These are phyloP conservation scores for Papilio elwesi DNA, from an alignment of 2,888 invertebrate species.

Conservation along the genomic window DNA sequence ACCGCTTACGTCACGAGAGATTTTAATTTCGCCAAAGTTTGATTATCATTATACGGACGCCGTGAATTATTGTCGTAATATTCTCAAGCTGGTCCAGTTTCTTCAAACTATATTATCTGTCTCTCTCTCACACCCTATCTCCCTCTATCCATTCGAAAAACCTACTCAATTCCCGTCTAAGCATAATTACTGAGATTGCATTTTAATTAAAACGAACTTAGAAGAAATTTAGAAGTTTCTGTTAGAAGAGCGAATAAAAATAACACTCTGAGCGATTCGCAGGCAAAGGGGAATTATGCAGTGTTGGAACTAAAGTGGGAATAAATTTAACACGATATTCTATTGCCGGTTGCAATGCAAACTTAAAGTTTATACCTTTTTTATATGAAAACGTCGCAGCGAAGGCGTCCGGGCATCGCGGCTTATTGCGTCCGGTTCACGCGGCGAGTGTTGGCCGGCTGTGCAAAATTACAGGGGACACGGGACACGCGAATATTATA, in stretches of 20 bases:
- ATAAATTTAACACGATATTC: slow-evolving; percentile 42
- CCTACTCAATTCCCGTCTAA: too few species aligned
- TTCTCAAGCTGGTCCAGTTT: not conserved
- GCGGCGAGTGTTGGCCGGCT: slow-evolving; percentile 42
- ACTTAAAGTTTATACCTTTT: slow-evolving; percentile 48
- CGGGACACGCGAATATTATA: slow-evolving; percentile 3
- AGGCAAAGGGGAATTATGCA: slow-evolving; percentile 32
- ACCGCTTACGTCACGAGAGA: slow-evolving; percentile 35
- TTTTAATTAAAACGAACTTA: too few species aligned
- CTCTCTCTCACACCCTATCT: not conserved
- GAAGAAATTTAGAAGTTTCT: not conserved
- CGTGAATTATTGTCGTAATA: slow-evolving; percentile 23
- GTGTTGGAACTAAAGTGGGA: slow-evolving; percentile 30
- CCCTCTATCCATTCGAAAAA: not conserved
- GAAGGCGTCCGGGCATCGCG: slow-evolving; percentile 44
- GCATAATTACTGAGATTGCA: too few species aligned
- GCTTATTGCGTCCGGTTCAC: slow-evolving; percentile 65
- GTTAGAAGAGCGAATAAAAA: not conserved
- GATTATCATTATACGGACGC: slow-evolving; percentile 1
- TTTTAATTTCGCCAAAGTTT: slow-evolving; percentile 30
- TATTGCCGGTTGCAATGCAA: slow-evolving; percentile 56
- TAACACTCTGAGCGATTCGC: slow-evolving; percentile 2
- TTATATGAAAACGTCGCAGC: slow-evolving; percentile 58
- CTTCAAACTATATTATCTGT: not conserved
- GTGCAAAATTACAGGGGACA: slow-evolving; percentile 14